These are phyloP conservation scores for Sarcophaga peregrina DNA, from an alignment of 1,140 invertebrate species.

Conservation along the genomic window DNA sequence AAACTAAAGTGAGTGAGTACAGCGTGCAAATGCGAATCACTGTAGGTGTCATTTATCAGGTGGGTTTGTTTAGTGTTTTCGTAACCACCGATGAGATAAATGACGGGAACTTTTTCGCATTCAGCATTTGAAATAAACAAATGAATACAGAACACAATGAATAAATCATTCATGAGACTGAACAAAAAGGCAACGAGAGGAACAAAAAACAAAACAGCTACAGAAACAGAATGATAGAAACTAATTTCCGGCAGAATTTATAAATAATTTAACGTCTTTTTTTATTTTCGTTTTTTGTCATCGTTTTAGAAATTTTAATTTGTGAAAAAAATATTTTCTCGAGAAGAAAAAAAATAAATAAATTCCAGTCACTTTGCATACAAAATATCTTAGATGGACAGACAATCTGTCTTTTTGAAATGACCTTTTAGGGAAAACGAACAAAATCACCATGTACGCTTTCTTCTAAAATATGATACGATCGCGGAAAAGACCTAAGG, in stretches of 20 bases:
- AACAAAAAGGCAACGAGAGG: neutral
- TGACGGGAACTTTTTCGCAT: neutral
- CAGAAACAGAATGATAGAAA: neutral
- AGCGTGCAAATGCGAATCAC: neutral
- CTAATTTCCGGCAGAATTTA: neutral
- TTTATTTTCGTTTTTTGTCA: too few species aligned
- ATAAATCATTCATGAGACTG: neutral
- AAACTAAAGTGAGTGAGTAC: neutral
- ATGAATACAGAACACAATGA: neutral
- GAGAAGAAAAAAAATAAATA: too few species aligned
- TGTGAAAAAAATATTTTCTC: too few species aligned
- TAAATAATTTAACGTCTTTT: too few species aligned
- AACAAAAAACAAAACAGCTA: neutral
- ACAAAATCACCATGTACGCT: too few species aligned
- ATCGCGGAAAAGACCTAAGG: too few species aligned
- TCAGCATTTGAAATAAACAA: neutral
- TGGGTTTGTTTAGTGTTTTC: neutral
- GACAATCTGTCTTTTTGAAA: too few species aligned
- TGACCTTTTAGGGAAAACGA: too few species aligned
- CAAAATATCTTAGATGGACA: too few species aligned
- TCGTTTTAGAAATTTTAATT: too few species aligned
- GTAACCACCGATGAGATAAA: neutral
- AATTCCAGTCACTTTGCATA: too few species aligned
- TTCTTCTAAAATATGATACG: too few species aligned
- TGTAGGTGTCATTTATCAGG: conserved; percentile 9